Evolutionary conservation across 2,888 invertebrate species (phyloP).

Genomic region (Pimpla rufipes): DNA sequence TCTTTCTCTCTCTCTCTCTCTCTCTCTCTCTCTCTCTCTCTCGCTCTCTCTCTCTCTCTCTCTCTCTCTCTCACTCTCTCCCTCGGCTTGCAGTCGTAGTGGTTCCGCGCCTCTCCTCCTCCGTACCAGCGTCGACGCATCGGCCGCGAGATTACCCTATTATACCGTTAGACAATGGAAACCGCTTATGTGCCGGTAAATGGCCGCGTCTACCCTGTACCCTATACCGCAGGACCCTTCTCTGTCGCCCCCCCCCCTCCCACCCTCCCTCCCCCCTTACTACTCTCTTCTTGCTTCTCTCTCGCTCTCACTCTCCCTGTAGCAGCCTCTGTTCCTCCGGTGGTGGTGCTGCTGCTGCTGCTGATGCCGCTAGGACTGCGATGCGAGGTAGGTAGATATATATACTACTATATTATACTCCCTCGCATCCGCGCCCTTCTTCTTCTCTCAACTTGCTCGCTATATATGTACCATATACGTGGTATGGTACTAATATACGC

Average conservation of each 20-base stretch:
- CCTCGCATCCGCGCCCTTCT: constrained; percentile 50
- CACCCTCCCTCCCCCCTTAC: constrained; percentile 40
- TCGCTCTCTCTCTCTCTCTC: constrained; percentile 70
- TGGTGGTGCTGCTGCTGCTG: constrained; percentile 53
- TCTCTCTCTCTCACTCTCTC: constrained; percentile 71
- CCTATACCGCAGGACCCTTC: constrained; percentile 65
- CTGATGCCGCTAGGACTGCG: constrained; percentile 47
- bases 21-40: constrained; percentile 3
- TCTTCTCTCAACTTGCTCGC: constrained; percentile 31
- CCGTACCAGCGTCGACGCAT: constrained; percentile 81
- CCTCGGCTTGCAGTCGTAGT: constrained; percentile 60
- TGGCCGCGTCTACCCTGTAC: constrained; percentile 81
- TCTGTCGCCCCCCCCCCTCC: constrained; percentile 59
- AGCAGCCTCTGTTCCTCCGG: constrained; percentile 37
- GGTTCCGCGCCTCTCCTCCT: constrained; percentile 41
- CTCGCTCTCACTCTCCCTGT: constrained; percentile 47
- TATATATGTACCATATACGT: constrained; percentile 18
- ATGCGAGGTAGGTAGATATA: constrained; percentile 40
- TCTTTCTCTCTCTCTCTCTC: constrained; percentile 18
- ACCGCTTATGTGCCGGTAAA: constrained; percentile 84
- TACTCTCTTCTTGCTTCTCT: constrained; percentile 57
- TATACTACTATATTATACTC: constrained; percentile 37
- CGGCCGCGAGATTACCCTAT: constrained; percentile 85
- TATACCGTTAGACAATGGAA: constrained; percentile 85
- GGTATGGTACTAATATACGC: constrained; percentile 58